Evolutionary conservation across 2,888 invertebrate species (phyloP), one percentile per base, ranked within the genome.

Genomic region (Vesta saturnalis): DNA sequence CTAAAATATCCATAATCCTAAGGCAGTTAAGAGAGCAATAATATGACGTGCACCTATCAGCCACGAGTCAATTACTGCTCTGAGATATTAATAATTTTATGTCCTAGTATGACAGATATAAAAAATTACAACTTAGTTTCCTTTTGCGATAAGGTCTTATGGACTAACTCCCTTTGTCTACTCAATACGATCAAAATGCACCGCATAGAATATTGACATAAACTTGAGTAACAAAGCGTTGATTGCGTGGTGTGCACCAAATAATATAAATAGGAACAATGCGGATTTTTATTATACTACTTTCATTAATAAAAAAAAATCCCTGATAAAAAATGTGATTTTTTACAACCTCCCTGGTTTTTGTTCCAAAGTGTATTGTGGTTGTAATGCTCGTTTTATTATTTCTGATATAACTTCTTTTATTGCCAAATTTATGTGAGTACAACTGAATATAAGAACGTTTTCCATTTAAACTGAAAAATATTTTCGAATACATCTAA

Each of bases 71-170:
- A 78, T 78, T 83, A 83, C 80, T 79, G 79, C 77, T 77, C 74
- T 74, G 76, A 80, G 83, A 82, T 83, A 83, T 83, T 83, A 83
- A 83, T 83, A 83, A 83, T 82, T 83, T 83, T 83, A 83, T 79
- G 74, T 78, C 80, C 72, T 72, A 73, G 76, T 79, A 79, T 80
- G 79, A 78, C 76, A 72, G 77, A 82, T 82, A 82, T 83, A 83
- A 83, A 82, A 81, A 83, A 83, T 82, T 78, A 78, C 72, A 78
- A 79, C 78, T 78, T 77, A 76, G 77, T 77, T 76, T 75, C 75
- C 69, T 77, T 75, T 52, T 74, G 75, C 74, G 77, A 77, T 74
- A 75, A 71, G 69, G 67, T 71, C 70, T 76, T 74, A 75, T 62
- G 72, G 65, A 70, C 47, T 66, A 65, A 60, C 60, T 69, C 59